Base-by-base conservation (phyloP, 2,113 vertebrate genomes). In the Sula dactylatra region DNA sequence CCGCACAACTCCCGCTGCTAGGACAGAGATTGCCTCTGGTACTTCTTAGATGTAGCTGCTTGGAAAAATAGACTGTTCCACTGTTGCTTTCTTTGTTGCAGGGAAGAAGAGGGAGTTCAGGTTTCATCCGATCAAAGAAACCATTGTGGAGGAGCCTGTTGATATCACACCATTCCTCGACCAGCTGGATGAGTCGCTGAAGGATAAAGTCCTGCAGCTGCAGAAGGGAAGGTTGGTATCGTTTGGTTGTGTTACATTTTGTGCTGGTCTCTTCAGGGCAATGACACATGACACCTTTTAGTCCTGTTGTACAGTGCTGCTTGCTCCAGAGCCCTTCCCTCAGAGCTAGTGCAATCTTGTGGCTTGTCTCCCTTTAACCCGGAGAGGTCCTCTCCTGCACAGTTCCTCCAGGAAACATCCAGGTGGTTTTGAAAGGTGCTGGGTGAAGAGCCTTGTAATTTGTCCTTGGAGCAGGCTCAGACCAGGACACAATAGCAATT, bases 51-150 rank as follows among this genome's bases (percentile, higher is more conserved):
- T 0, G 15, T 19, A 24, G 29, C 59, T 38, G 54, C 32, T 36
- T 27, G 49, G 61, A 34, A 31, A 54, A 70, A 22, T 2, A 12
- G 54, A 8, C 6, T 7, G 0, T 49, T 44, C 11, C 26, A 2
- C 4, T 9, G 5, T 31, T 34, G 7, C 24, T 70, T 42, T 11
- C 10, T 56, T 14, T 21, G 32, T 47, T 69, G 18, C 79, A 99
- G 99, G 99, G 86, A 99, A 99, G 96, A 99, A 99, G 94, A 98
- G 99, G 47, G 99, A 99, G 83, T 99, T 99, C 97, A 93, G 99
- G 72, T 99, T 99, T 95, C 99, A 99, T 50, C 99, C 99, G 1
- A 99, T 99, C 96, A 99, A 99, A 97, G 99, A 99, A 87, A 98
- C 98, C 1, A 98, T 99, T 4, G 97, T 99, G 45, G 99, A 99